phyloP scores from a whole-genome alignment of 92 coral and sea anemone species.

The Nematostella vectensis region DNA sequence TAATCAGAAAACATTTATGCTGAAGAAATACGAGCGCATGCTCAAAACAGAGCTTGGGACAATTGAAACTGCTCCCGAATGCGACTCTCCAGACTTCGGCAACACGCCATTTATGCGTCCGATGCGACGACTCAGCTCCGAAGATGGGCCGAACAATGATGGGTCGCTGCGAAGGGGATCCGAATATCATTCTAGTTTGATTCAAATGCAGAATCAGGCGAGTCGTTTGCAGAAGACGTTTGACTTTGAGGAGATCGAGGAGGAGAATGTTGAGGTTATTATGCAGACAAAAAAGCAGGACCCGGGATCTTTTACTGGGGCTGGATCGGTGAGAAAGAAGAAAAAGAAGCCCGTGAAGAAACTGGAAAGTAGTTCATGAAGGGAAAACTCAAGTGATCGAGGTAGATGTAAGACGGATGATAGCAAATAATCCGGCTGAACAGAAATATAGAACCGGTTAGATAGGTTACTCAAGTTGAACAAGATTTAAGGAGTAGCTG shows the following conservation, averaged over 20 bases:
- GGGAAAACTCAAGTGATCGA: too few species aligned
- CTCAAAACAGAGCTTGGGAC: constrained; percentile 12
- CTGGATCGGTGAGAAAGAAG: not conserved
- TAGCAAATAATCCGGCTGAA: too few species aligned
- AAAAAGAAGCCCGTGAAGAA: not conserved
- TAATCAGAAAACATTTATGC: constrained; percentile 32
- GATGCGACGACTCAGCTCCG: not conserved
- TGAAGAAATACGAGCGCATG: constrained; percentile 26
- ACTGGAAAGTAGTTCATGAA: too few species aligned
- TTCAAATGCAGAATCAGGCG: constrained; percentile 8
- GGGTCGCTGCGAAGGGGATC: not conserved
- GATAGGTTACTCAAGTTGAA: too few species aligned
- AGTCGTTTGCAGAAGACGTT: constrained; percentile 5
- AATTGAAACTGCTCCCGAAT: constrained; percentile 14
- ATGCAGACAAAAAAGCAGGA: constrained; percentile 4
- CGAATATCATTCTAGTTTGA: not conserved
- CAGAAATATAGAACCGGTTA: too few species aligned
- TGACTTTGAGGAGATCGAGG: constrained; percentile 20
- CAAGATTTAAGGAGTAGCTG: too few species aligned
- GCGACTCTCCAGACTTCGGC: constrained; percentile 27
- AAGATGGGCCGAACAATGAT: not conserved
- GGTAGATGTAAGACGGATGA: too few species aligned
- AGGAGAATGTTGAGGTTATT: constrained; percentile 5
- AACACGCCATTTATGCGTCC: constrained; percentile 28
- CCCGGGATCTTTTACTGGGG: not conserved